Evolutionary conservation across 2,888 invertebrate genomes (phyloP).

Genomic region (Eurois occulta): DNA sequence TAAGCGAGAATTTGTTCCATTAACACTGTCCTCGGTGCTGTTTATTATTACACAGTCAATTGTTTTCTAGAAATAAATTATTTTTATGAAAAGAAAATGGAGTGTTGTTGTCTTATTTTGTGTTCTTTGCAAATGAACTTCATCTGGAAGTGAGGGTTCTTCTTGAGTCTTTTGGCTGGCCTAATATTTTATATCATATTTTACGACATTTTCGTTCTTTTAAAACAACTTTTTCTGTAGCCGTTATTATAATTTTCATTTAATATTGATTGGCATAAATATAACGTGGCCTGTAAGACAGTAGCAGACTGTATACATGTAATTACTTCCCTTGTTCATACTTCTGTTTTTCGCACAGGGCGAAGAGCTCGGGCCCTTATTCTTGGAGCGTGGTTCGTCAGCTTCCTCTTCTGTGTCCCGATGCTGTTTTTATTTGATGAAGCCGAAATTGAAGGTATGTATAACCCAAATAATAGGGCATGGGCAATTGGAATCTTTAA

Average conservation of each 20-base stretch:
- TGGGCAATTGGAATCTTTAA: background rate
- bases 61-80: slow-evolving; percentile 40
- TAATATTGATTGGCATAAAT: too few species aligned
- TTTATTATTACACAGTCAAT: slow-evolving; percentile 38
- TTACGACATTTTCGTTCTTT: background rate
- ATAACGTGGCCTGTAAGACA: too few species aligned
- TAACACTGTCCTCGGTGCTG: slow-evolving; percentile 27
- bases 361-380: slow-evolving; percentile 95
- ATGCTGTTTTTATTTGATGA: slow-evolving; percentile 93
- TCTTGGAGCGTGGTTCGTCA: slow-evolving; percentile 95
- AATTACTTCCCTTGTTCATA: too few species aligned
- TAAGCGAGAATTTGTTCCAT: slow-evolving; percentile 49
- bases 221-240: background rate
- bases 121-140: slow-evolving; percentile 12
- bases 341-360: slow-evolving; percentile 86
- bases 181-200: background rate
- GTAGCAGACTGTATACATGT: too few species aligned
- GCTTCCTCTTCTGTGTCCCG: slow-evolving; percentile 95
- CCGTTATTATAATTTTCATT: too few species aligned
- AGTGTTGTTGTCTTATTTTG: slow-evolving; percentile 7
- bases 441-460: slow-evolving; percentile 85
- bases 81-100: slow-evolving; percentile 36
- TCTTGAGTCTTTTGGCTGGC: background rate
- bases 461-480: background rate
- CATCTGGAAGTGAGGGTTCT: background rate